Evolutionary conservation across 2,888 invertebrate genomes (phyloP).

Genomic region (Pseudococcus longispinus): DNA sequence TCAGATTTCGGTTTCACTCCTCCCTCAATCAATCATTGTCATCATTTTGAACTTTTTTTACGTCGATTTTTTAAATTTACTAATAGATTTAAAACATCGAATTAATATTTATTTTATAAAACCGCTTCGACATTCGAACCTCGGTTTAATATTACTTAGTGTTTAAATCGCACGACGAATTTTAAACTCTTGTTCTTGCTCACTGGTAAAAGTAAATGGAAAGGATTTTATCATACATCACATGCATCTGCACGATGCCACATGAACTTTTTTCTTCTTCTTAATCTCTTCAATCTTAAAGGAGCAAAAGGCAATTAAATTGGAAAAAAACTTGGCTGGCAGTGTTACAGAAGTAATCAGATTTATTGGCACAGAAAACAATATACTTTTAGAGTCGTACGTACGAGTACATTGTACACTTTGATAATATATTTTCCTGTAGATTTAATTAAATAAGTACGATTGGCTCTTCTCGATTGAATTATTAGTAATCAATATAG

Average conservation of each 20-base stretch:
- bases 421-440: not conserved
- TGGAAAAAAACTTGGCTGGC: conserved; percentile 43
- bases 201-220: not conserved
- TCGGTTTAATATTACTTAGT: not conserved
- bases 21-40: conserved; percentile 53
- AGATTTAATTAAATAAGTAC: conserved; percentile 13
- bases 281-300: not conserved
- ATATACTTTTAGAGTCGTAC: not conserved
- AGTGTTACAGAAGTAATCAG: conserved; percentile 43
- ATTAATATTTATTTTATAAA: not conserved
- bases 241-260: not conserved
- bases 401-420: not conserved
- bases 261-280: not conserved
- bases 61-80: not conserved
- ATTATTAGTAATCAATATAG: not conserved
- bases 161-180: not conserved
- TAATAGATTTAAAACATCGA: not conserved
- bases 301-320: conserved; percentile 36
- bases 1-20: conserved; percentile 51
- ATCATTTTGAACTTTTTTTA: conserved; percentile 20
- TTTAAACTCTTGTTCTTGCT: not conserved
- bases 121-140: not conserved
- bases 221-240: not conserved
- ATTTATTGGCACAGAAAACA: conserved; percentile 48
- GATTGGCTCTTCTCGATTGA: not conserved